Evolutionary conservation across 2,797 vertebrate genomes (phyloP).

Genomic region (Gallinago nigripennis): DNA sequence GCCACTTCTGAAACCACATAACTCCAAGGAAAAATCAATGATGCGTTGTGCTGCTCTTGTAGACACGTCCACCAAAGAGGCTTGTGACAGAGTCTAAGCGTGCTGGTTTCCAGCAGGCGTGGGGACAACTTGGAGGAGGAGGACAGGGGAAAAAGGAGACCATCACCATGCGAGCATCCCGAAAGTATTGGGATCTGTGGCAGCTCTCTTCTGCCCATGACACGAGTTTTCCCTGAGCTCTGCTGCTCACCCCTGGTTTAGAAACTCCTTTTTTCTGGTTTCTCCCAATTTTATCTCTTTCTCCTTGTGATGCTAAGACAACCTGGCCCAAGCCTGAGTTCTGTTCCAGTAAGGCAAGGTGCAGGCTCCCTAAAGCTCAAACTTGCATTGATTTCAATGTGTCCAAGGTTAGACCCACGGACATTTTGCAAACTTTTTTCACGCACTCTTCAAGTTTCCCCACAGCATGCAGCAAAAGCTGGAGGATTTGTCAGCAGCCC

Average conservation of each 20-base stretch:
- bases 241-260: neutral
- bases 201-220: neutral
- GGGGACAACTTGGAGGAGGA: too few relatives aligned
- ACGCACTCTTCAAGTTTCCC: neutral
- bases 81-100: accelerated
- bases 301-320: neutral
- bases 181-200: accelerated
- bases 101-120: accelerated
- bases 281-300: neutral
- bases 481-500: neutral
- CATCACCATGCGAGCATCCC: neutral
- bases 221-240: neutral
- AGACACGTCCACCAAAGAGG: neutral
- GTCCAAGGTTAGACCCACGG: accelerated
- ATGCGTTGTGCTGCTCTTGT: neutral
- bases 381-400: accelerated
- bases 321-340: neutral
- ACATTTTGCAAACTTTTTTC: neutral
- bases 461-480: accelerated
- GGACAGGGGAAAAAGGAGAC: neutral
- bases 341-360: neutral
- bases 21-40: neutral
- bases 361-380: neutral
- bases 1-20: neutral
- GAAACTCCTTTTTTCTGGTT: neutral